phyloP scores from a whole-genome alignment of 2,113 vertebrate genomes.

The Calypte anna region DNA sequence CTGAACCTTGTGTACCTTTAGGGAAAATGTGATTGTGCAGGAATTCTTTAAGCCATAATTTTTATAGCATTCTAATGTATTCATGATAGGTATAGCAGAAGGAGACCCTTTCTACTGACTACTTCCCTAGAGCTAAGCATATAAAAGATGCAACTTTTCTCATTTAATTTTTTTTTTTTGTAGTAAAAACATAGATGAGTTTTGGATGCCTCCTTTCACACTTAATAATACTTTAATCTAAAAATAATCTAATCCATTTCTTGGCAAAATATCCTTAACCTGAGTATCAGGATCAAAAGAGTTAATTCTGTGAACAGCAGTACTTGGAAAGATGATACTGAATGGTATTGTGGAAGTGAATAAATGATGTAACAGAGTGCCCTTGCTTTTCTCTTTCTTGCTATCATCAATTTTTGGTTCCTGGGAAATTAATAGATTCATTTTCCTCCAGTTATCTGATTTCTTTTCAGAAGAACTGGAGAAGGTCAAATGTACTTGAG shows the following conservation, averaged over 20 bases:
- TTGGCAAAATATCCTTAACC: not conserved
- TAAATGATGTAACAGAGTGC: slow-evolving; percentile 24
- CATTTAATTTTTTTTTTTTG: not conserved
- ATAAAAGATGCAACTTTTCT: not conserved
- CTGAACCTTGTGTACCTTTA: not conserved
- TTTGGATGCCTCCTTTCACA: not conserved
- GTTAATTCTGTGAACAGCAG: slow-evolving; percentile 14
- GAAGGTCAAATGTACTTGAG: slow-evolving; percentile 43
- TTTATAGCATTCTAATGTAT: slow-evolving; percentile 12
- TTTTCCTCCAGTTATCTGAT: slow-evolving; percentile 38
- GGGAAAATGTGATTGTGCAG: not conserved
- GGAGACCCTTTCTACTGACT: not conserved
- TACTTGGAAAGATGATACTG: slow-evolving; percentile 17
- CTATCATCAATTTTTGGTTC: slow-evolving; percentile 45
- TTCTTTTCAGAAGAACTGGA: slow-evolving; percentile 36
- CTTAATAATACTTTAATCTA: not conserved
- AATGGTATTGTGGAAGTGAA: slow-evolving; percentile 25
- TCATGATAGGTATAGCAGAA: not conserved
- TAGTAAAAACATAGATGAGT: not conserved
- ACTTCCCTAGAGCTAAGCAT: not conserved
- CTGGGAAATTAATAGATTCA: slow-evolving; percentile 14
- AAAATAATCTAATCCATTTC: not conserved
- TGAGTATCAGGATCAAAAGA: not conserved
- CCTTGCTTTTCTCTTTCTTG: slow-evolving; percentile 41
- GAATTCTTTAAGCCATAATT: slow-evolving; percentile 1